A percentile compares a stretch with the other conserved stretches of the same genome.
These are phyloP conservation scores for Germaria angustata DNA, from an alignment of 2,888 invertebrate species.

Conservation along the genomic window DNA sequence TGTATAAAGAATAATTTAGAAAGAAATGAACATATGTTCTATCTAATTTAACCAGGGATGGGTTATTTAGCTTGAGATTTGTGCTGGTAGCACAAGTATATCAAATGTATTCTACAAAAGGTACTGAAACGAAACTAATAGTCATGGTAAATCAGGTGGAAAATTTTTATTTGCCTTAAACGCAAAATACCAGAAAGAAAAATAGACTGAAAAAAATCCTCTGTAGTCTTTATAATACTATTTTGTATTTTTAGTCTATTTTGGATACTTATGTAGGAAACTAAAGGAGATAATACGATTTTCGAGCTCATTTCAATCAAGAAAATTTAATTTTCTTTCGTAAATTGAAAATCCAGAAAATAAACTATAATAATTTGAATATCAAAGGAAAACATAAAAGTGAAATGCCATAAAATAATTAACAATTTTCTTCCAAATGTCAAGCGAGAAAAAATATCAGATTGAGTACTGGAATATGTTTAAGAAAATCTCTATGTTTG, in stretches of 20 bases:
- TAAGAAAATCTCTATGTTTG: conserved; percentile 7
- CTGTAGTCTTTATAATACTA: not conserved
- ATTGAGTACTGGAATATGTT: not conserved
- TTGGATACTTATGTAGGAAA: not conserved
- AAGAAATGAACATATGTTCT: conserved; percentile 64
- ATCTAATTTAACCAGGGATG: conserved; percentile 56
- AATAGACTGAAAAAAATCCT: not conserved
- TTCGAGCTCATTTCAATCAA: conserved; percentile 8
- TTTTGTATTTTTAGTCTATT: not conserved
- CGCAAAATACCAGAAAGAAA: not conserved
- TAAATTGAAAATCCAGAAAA: not conserved
- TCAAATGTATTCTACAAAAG: conserved; percentile 4
- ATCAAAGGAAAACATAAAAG: conserved; percentile 47
- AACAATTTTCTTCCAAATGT: conserved; percentile 76
- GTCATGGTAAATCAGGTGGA: conserved; percentile 61
- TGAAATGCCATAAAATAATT: conserved; percentile 73
- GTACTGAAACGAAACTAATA: conserved; percentile 61
- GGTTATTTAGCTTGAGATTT: conserved; percentile 56
- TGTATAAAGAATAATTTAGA: conserved; percentile 9
- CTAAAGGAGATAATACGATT: not conserved
- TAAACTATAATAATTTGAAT: not conserved
- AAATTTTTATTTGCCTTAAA: conserved; percentile 57
- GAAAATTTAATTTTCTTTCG: not conserved
- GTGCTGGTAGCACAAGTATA: not conserved
- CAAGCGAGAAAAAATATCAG: conserved; percentile 71